Percentiles rank a stretch among this genome's conserved stretches.
phyloP scores from a whole-genome alignment of 2,797 vertebrate species.

The Simalia tracyae region DNA sequence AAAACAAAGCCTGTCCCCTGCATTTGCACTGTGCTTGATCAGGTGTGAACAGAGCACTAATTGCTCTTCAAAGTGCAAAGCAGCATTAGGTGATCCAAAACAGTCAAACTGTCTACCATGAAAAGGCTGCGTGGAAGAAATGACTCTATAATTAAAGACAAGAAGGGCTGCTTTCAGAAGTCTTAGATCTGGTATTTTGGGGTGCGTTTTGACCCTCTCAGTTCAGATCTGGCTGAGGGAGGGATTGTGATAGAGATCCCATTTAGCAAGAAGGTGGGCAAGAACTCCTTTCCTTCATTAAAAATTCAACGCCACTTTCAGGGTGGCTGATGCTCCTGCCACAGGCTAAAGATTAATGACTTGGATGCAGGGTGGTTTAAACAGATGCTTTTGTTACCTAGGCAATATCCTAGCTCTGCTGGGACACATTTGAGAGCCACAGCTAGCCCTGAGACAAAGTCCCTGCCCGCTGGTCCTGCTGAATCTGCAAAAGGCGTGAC shows the following conservation, averaged over 20 bases:
- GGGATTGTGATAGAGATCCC: not conserved
- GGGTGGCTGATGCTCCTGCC: constrained; percentile 25
- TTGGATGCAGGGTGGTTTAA: not conserved
- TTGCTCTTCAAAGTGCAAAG: constrained; percentile 50
- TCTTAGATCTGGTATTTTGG: constrained; percentile 11
- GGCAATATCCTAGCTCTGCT: constrained; percentile 8
- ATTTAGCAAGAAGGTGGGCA: not conserved
- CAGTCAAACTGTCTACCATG: constrained; percentile 43
- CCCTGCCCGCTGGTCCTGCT: not conserved
- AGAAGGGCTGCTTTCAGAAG: not conserved
- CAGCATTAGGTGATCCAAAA: constrained; percentile 46
- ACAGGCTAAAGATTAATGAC: constrained; percentile 38
- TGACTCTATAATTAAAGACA: not conserved
- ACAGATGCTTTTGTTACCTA: constrained; percentile 21
- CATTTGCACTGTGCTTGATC: constrained; percentile 61
- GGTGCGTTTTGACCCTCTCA: not conserved
- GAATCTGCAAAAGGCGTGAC: not conserved
- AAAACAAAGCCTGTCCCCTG: constrained; percentile 12
- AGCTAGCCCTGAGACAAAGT: not conserved
- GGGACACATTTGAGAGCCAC: constrained; percentile 1
- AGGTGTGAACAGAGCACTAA: constrained; percentile 52
- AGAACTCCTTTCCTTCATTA: constrained; percentile 7
- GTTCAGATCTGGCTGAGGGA: constrained; percentile 1
- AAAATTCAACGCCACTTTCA: constrained; percentile 23
- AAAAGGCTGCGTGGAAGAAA: constrained; percentile 31